Evolutionary conservation across 1,140 invertebrate genomes (phyloP), one percentile per base, ranked within the genome.

Genomic region (Calliopsis andreniformis): DNA sequence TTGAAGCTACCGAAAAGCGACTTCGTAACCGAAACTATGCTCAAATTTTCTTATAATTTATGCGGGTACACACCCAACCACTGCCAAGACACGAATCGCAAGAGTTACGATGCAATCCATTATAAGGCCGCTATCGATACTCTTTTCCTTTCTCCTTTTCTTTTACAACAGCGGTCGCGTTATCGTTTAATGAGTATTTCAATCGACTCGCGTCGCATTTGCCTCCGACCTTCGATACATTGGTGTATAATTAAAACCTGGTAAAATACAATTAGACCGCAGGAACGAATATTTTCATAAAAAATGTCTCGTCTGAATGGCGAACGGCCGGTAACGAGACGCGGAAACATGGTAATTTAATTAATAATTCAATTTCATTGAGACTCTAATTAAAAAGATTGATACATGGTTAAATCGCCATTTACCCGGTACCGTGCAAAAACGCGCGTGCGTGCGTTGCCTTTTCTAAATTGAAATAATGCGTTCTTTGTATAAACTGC

Each of bases 41-140:
- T 28, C 55, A 53, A 83, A 83, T 80, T 84, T 79, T 53, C 72
- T 35, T 70, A 47, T 83, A 83, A 84, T 83, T 84, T 83, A 83
- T 83, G 68, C 78, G 53, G 45, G 51, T 67, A 47, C 55, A 35
- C 55, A 56, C 16, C 59, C 51, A n/a, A 72, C 79, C 69, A 69
- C 51, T 39, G 70, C 79, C 69, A 64, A 47, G 25, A 61, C 59
- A 23, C 47, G n/a, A 66, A 39, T 28, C 64, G n/a, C 39, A 35
- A 66, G 68, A 82, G 58, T 76, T 82, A 78, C 64, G 75, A 78
- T 45, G 61, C 62, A 71, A 78, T 81, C 63, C 68, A 23, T 51
- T 64, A 75, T 61, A 47, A 51, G 42, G 49, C 58, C 20, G 43
- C 45, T n/a, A 30, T 39, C 25, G 14, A 30, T 53, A 69, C 59